Conservation (phyloP, 2,797 vertebrate genomes). For the Oceanodroma leucorhoa region DNA sequence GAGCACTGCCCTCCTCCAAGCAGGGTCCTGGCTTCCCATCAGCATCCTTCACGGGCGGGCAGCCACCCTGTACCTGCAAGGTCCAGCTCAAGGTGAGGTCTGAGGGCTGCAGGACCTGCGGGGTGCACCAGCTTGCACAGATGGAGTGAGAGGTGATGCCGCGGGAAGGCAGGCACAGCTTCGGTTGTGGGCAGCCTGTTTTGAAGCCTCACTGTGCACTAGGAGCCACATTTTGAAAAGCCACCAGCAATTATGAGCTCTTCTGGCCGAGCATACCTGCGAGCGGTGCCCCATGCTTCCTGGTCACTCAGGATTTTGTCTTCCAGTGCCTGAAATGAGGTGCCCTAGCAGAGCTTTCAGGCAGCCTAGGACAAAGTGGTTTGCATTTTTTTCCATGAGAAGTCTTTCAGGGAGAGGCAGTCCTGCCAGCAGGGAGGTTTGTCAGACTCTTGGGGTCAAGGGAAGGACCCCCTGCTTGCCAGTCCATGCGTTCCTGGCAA, state of each 20-base stretch:
- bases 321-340: background rate
- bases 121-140: rapidly evolving
- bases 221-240: background rate
- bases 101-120: background rate
- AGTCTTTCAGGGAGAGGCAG: background rate
- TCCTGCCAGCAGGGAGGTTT: too few species aligned
- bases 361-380: background rate
- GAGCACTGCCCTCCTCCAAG: rapidly evolving
- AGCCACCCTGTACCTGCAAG: background rate
- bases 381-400: background rate
- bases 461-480: background rate
- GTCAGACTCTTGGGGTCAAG: background rate
- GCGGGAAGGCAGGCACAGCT: background rate
- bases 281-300: rapidly evolving
- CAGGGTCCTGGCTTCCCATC: background rate
- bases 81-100: conserved; percentile 14
- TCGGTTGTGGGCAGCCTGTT: background rate
- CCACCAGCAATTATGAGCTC: background rate
- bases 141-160: background rate
- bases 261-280: background rate
- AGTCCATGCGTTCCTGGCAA: background rate
- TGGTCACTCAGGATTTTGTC: background rate
- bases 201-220: background rate
- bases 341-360: background rate
- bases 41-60: rapidly evolving